These are phyloP conservation scores for Syrphus vitripennis DNA, from an alignment of 2,888 invertebrate species.

Conservation along the genomic window DNA sequence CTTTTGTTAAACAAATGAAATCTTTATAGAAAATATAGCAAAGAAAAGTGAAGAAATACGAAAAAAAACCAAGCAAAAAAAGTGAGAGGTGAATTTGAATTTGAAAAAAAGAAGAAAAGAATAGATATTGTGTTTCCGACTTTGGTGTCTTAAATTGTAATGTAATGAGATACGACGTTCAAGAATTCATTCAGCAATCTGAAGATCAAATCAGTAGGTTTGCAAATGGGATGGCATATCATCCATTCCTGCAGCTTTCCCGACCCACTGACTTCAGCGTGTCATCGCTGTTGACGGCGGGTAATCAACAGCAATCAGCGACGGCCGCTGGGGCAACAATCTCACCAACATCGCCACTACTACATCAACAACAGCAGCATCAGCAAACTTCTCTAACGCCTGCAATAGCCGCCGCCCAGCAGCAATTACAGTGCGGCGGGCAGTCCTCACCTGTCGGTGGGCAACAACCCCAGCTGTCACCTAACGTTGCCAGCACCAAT, in stretches of 20 bases:
- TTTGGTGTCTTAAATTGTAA: slow-evolving; percentile 77
- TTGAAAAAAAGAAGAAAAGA: slow-evolving; percentile 14
- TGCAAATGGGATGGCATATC: slow-evolving; percentile 88
- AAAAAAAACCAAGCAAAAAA: slow-evolving; percentile 32
- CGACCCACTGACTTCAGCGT: slow-evolving; percentile 96
- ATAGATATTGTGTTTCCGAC: slow-evolving; percentile 56
- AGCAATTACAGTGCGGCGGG: slow-evolving; percentile 73
- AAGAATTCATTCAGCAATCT: slow-evolving; percentile 82
- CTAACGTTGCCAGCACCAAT: slow-evolving; percentile 76
- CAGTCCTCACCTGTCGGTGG: slow-evolving; percentile 77
- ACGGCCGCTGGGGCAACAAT: slow-evolving; percentile 70
- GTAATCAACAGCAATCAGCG: slow-evolving; percentile 79
- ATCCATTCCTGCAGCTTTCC: slow-evolving; percentile 93
- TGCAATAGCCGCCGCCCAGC: slow-evolving; percentile 63
- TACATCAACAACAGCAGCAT: slow-evolving; percentile 77
- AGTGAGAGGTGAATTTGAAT: slow-evolving; percentile 36
- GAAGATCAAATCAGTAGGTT: slow-evolving; percentile 82
- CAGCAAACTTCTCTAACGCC: slow-evolving; percentile 73
- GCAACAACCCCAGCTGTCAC: slow-evolving; percentile 77
- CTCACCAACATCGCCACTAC: slow-evolving; percentile 78
- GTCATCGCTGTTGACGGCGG: slow-evolving; percentile 93
- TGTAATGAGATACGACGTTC: slow-evolving; percentile 82
- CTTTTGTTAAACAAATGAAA: slow-evolving; percentile 22
- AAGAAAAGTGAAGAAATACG: slow-evolving; percentile 24
- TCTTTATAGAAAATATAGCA: background rate